Evolutionary conservation across 2,113 vertebrate genomes (phyloP), one percentile per base, ranked within the genome.

Genomic region (Austrofundulus limnaeus): DNA sequence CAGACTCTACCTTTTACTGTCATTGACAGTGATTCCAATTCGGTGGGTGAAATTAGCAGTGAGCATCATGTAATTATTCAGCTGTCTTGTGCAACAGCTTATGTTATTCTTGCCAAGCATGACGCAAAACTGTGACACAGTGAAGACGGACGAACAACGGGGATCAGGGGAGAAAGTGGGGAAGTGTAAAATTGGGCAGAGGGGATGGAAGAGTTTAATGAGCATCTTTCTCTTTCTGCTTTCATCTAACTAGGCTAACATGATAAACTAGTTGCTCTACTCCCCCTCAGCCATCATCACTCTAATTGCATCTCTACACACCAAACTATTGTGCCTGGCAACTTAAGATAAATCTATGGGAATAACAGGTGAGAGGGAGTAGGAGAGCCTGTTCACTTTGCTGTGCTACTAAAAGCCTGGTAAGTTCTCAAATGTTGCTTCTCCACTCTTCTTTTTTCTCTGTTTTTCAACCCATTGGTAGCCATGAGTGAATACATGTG

Each of bases 181-280:
- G 54, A 68, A 77, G 74, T 17, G 24, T 2, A 2, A 61, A 70
- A 52, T 46, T 43, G 48, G 54, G 54, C 49, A 42, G 70, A 61
- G 12, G 58, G 63, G 50, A 77, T 77, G 20, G 17, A 48, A 51
- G 48, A 31, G 50, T 84, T 82, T 84, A 83, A 89, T 83, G 85
- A 79, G 65, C 55, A 37, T 42, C 38, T 53, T 45, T 51, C 49
- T 41, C 42, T 54, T 20, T 51, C 53, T 60, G 76, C 85, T 78
- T 87, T 89, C 86, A 85, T 83, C 66, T 85, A 90, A 91, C 83
- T 90, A 78, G 90, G 91, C 75, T 93, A 91, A 85, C 82, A 86
- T 92, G 90, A 93, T 92, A 23, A 90, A 91, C 88, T 89, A 86
- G 87, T 87, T 37, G 41, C 45, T 61, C 61, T 20, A 62, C 74